Conservation (phyloP, 2,888 invertebrate genomes). For the Agrochola litura region DNA sequence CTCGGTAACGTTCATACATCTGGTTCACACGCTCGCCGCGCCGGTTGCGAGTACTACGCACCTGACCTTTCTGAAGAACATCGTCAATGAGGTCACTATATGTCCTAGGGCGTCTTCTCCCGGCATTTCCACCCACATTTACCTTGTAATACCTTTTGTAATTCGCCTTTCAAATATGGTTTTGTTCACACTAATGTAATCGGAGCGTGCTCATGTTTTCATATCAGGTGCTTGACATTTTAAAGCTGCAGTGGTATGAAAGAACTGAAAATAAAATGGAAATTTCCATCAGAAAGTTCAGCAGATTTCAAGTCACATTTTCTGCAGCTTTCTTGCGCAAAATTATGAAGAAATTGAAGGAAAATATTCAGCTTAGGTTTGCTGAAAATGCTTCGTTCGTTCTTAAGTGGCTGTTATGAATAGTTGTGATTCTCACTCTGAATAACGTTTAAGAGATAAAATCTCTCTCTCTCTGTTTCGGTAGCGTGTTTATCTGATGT, state of each 20-base stretch:
- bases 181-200: constrained; percentile 4
- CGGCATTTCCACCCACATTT: not conserved
- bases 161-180: not conserved
- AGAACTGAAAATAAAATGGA: not conserved
- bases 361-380: constrained; percentile 16
- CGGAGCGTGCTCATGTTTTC: not conserved
- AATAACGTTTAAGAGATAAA: constrained; percentile 2
- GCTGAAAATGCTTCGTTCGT: constrained; percentile 8
- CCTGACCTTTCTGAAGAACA: not conserved
- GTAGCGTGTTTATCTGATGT: not conserved
- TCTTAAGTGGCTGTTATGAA: constrained; percentile 15
- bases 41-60: not conserved
- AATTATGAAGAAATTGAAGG: constrained; percentile 4
- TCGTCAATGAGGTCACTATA: not conserved
- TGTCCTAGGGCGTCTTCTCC: not conserved
- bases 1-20: no score
- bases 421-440: not conserved
- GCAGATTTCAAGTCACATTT: constrained; percentile 20
- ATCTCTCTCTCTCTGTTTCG: not conserved
- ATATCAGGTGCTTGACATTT: constrained; percentile 27
- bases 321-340: not conserved
- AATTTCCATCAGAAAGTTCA: constrained; percentile 18
- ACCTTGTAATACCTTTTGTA: not conserved
- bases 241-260: not conserved
- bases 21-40: no score